Conservation (phyloP, 2,888 invertebrate species). For the Sclerodermus sp. region DNA sequence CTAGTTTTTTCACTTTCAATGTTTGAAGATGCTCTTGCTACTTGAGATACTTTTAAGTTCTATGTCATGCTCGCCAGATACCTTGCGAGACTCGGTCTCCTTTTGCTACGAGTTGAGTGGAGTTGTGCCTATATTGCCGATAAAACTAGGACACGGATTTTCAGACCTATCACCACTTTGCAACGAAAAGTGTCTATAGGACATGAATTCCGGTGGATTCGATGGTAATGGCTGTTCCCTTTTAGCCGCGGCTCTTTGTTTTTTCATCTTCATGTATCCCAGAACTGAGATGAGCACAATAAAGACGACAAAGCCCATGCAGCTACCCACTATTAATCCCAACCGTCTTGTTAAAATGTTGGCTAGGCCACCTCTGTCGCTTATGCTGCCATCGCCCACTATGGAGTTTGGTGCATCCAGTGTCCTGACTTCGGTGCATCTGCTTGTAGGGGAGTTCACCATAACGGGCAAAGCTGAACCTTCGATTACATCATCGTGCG, state of each 20-base stretch:
- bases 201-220: constrained; percentile 78
- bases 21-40: constrained; percentile 36
- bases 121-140: constrained; percentile 51
- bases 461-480: constrained; percentile 64
- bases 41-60: constrained; percentile 46
- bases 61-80: constrained; percentile 39
- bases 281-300: constrained; percentile 80
- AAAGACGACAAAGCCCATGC: constrained; percentile 84
- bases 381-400: constrained; percentile 62
- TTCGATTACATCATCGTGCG: constrained; percentile 66
- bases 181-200: constrained; percentile 74
- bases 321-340: constrained; percentile 84
- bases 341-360: constrained; percentile 79
- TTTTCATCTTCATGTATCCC: constrained; percentile 83
- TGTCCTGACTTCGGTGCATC: constrained; percentile 77
- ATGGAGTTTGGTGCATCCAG: constrained; percentile 72
- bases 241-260: constrained; percentile 75
- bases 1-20: no score
- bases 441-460: constrained; percentile 73
- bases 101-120: constrained; percentile 53
- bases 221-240: constrained; percentile 63
- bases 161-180: constrained; percentile 65
- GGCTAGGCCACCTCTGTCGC: constrained; percentile 70
- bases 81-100: constrained; percentile 31
- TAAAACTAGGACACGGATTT: constrained; percentile 53